Percentiles rank a stretch among this genome's conserved stretches.
Evolutionary conservation across 2,797 vertebrate genomes (phyloP).

Genomic region (Trichosurus vulpecula): DNA sequence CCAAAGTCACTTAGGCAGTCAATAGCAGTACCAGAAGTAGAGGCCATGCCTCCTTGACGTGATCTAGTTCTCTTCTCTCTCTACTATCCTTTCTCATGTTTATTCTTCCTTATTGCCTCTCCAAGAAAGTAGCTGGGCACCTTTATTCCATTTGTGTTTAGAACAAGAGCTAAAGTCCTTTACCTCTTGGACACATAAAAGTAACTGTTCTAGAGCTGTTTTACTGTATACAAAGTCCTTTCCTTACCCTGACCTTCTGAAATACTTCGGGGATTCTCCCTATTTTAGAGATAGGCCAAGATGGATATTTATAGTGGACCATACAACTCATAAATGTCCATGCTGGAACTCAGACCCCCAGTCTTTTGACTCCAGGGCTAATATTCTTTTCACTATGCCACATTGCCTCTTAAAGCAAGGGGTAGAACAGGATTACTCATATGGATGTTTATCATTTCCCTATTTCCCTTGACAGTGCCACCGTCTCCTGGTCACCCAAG

Average conservation of each 20-base stretch:
- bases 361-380: not conserved
- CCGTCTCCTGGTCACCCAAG: not conserved
- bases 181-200: not conserved
- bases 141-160: rapidly evolving
- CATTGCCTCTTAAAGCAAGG: not conserved
- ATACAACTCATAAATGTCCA: not conserved
- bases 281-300: not conserved
- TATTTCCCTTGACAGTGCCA: not conserved
- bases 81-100: too few species aligned
- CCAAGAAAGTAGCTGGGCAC: not conserved
- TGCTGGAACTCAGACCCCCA: not conserved
- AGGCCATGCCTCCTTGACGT: not conserved
- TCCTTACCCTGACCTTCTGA: not conserved
- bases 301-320: not conserved
- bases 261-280: not conserved
- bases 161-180: not conserved
- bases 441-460: not conserved
- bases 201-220: not conserved
- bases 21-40: not conserved
- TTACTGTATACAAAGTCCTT: not conserved
- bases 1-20: not conserved
- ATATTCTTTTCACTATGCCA: not conserved
- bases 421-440: not conserved
- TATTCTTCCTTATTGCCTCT: not conserved
- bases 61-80: not conserved